phyloP scores from a whole-genome alignment of 2,888 invertebrate genomes.

The Barypeithes pellucidus region DNA sequence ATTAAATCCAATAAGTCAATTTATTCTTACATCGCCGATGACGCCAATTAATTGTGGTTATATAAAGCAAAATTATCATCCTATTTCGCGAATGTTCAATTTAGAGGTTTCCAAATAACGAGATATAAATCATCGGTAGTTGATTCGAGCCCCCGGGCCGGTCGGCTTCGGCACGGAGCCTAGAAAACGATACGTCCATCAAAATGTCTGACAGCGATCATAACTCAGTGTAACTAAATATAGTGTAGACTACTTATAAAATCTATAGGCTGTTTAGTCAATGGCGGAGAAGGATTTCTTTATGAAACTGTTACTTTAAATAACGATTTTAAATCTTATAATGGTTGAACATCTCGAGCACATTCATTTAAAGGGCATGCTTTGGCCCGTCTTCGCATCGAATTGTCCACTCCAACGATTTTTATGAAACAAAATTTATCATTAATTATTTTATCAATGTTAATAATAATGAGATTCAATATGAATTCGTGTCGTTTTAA shows the following conservation, averaged over 20 bases:
- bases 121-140: conserved; percentile 42
- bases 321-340: too few species aligned
- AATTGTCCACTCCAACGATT: too few species aligned
- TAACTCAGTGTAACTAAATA: conserved; percentile 47
- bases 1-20: too few species aligned
- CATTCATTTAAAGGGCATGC: too few species aligned
- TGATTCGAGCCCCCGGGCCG: conserved; percentile 27
- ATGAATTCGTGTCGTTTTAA: too few species aligned
- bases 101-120: conserved; percentile 1
- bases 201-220: conserved; percentile 42
- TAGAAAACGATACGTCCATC: conserved; percentile 40
- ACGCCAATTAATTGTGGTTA: background rate
- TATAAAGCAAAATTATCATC: conserved; percentile 7
- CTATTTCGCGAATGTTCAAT: conserved; percentile 23
- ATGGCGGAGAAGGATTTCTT: conserved; percentile 3
- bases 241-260: conserved; percentile 41
- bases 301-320: background rate
- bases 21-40: too few species aligned
- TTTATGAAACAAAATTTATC: too few species aligned
- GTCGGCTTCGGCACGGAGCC: conserved; percentile 31
- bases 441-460: too few species aligned
- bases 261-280: conserved; percentile 17
- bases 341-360: too few species aligned
- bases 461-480: too few species aligned
- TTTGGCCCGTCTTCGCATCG: too few species aligned